A percentile compares a stretch with the other conserved stretches of the same genome.
Conservation (phyloP, 23 tunicate species). For the Halocynthia aurantium region DNA sequence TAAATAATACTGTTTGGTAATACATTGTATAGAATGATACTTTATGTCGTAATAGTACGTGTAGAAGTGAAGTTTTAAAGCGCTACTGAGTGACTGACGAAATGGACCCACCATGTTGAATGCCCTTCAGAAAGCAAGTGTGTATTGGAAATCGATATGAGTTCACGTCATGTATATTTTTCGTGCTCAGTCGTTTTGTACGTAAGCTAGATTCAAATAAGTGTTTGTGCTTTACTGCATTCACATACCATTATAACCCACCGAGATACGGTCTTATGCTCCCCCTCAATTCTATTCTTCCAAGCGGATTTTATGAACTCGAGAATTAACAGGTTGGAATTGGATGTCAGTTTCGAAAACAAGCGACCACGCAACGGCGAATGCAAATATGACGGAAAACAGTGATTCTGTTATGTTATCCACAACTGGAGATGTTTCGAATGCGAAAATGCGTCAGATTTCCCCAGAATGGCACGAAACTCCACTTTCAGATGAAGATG, state of each 20-base stretch:
- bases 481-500: conserved; percentile 22
- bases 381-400: not conserved
- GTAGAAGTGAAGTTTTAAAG: too few species aligned
- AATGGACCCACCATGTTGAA: conserved; percentile 1
- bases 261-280: not conserved
- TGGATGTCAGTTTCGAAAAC: not conserved
- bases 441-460: not conserved
- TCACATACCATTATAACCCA: not conserved
- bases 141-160: not conserved
- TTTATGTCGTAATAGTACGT: too few species aligned
- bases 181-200: not conserved
- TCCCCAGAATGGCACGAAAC: conserved; percentile 15
- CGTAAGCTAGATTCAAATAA: too few species aligned
- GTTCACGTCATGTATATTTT: too few species aligned
- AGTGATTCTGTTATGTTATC: too few species aligned
- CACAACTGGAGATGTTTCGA: too few species aligned
- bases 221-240: too few species aligned
- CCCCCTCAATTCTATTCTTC: not conserved
- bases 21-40: too few species aligned
- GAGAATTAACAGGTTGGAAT: not conserved
- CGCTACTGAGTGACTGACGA: too few species aligned
- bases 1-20: too few species aligned
- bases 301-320: not conserved
- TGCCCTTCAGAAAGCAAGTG: conserved; percentile 18
- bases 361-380: not conserved